Evolutionary conservation across 2,888 invertebrate species (phyloP).

Genomic region (Calliopum simillimum): DNA sequence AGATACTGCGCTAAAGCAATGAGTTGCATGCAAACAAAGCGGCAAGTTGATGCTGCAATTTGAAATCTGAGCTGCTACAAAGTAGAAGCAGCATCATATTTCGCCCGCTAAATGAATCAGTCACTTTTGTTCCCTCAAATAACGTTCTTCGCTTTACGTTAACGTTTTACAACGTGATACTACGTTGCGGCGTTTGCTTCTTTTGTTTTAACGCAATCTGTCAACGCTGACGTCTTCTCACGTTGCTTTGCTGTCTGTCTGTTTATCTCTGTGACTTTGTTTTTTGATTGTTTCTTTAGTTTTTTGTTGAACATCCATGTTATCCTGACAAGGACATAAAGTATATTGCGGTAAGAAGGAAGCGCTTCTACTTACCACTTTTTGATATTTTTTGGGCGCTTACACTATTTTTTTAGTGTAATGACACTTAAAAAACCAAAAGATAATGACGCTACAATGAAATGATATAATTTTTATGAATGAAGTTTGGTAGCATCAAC

Average conservation of each 20-base stretch:
- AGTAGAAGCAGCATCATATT: conserved; percentile 8
- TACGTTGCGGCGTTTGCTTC: no score
- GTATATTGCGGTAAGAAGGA: neutral
- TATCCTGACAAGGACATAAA: conserved; percentile 39
- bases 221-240: conserved; percentile 27
- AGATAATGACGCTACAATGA: no score
- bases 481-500: no score
- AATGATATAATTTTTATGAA: no score
- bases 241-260: conserved; percentile 5
- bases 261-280: neutral
- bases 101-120: conserved; percentile 32
- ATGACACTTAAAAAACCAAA: no score
- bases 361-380: no score
- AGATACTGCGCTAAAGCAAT: neutral
- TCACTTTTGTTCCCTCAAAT: conserved; percentile 21
- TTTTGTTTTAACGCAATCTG: conserved; percentile 20
- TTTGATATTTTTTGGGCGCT: no score
- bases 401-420: no score
- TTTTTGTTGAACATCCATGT: conserved; percentile 32
- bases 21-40: neutral
- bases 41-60: neutral
- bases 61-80: conserved; percentile 24
- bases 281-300: neutral
- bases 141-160: conserved; percentile 16
- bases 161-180: no score